Percentiles rank a stretch among this genome's conserved stretches.
Evolutionary conservation across 1,140 invertebrate species (phyloP).

Genomic region (Habropoda laboriosa): DNA sequence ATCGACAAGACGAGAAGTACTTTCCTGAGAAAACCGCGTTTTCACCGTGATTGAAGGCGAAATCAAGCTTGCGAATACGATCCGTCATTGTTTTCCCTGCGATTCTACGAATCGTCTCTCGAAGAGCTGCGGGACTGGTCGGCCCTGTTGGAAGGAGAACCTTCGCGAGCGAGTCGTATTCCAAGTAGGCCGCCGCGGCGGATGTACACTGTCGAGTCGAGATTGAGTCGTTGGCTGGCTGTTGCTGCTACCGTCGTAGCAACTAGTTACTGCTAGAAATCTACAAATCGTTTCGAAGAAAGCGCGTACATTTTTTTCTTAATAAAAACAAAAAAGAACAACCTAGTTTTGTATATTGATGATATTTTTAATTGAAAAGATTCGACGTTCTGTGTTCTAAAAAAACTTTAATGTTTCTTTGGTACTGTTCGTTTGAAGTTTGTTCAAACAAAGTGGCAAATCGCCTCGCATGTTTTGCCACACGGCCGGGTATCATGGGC

Average conservation of each 20-base stretch:
- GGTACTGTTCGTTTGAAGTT: not conserved
- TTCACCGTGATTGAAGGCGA: slow-evolving; percentile 52
- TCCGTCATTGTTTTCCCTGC: slow-evolving; percentile 57
- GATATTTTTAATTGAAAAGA: not conserved
- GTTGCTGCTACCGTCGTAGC: not conserved
- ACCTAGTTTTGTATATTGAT: not conserved
- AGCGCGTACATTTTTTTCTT: not conserved
- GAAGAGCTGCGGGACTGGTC: slow-evolving; percentile 56
- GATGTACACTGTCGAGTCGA: slow-evolving; percentile 61
- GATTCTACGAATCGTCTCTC: slow-evolving; percentile 61
- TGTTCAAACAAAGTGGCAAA: not conserved
- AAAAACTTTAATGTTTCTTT: not conserved
- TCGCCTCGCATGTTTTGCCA: not conserved
- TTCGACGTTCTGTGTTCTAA: not conserved
- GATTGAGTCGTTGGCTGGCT: slow-evolving; percentile 58
- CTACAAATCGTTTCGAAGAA: slow-evolving; percentile 6
- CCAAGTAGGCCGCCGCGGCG: slow-evolving; percentile 72
- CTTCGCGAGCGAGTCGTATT: slow-evolving; percentile 65
- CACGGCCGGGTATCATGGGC: not conserved
- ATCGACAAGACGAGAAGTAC: slow-evolving; percentile 1
- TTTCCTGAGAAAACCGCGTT: slow-evolving; percentile 37
- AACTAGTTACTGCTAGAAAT: slow-evolving; percentile 18
- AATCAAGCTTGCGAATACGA: slow-evolving; percentile 40
- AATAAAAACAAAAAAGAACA: not conserved
- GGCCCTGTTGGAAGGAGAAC: slow-evolving; percentile 66